phyloP scores from a whole-genome alignment of 2,888 invertebrate species.

The Patella caerulea region DNA sequence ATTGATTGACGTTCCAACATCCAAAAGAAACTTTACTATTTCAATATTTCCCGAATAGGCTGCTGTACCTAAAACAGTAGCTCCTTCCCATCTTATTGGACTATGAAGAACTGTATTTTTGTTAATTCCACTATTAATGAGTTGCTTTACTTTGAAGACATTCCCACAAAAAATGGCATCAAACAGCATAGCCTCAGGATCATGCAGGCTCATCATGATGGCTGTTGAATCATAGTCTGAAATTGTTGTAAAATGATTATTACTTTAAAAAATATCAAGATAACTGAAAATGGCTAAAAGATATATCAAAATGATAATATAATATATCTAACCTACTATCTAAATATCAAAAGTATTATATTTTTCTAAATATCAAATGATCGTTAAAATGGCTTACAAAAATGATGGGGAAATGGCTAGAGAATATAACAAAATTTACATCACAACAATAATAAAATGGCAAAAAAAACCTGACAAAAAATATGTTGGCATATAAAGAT shows the following conservation, averaged over 20 bases:
- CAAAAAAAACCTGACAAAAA: no score
- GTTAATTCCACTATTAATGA: conserved; percentile 47
- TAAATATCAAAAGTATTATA: no score
- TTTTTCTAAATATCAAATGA: no score
- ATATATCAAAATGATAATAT: no score
- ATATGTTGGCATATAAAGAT: no score
- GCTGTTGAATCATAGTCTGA: conserved; percentile 13
- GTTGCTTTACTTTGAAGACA: conserved; percentile 38
- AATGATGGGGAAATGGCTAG: no score
- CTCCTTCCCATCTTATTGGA: conserved; percentile 44
- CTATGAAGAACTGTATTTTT: conserved; percentile 49
- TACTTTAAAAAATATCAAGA: no score
- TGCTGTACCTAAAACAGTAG: conserved; percentile 50
- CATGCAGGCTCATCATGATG: conserved; percentile 24
- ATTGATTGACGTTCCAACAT: conserved; percentile 42
- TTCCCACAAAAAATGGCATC: conserved; percentile 50
- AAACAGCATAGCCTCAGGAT: conserved; percentile 35
- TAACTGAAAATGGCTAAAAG: no score
- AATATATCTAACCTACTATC: no score
- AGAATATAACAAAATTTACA: no score
- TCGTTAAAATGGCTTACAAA: no score
- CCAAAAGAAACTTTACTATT: conserved; percentile 44
- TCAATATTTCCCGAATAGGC: conserved; percentile 44
- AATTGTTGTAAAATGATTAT: background rate
- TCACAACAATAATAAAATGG: no score